A percentile compares a stretch with the other conserved stretches of the same genome.
Evolutionary conservation across 2,888 invertebrate species (phyloP).

Genomic region (Heliconius ismenius): DNA sequence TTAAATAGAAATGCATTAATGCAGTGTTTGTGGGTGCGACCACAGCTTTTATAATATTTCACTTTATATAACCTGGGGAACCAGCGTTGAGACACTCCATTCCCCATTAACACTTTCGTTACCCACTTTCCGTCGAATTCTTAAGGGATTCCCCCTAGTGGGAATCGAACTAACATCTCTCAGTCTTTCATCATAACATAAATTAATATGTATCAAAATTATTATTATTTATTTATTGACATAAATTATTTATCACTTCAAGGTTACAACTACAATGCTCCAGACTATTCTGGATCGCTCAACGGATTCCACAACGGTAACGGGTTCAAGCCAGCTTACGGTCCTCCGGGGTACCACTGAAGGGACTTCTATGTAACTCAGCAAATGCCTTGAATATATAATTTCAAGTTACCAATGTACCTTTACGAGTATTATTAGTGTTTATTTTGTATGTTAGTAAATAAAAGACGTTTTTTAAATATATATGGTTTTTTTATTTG

Average conservation of each 20-base stretch:
- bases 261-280: conserved; percentile 69
- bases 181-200: background rate
- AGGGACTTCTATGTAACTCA: conserved; percentile 11
- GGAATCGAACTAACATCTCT: background rate
- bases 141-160: background rate
- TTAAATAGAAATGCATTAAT: no score
- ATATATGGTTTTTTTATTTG: background rate
- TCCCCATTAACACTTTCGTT: no score
- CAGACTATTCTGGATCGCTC: conserved; percentile 69
- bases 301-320: conserved; percentile 65
- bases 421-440: conserved; percentile 34
- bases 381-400: background rate
- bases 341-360: conserved; percentile 69
- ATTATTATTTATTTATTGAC: background rate
- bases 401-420: conserved; percentile 24
- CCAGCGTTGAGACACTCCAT: no score
- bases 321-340: conserved; percentile 55
- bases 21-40: no score
- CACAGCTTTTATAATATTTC: no score
- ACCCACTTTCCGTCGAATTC: no score
- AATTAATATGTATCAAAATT: background rate
- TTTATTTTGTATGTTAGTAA: conserved; percentile 25
- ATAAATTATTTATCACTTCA: conserved; percentile 37
- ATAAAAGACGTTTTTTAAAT: background rate
- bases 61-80: no score